Evolutionary conservation across 2,797 vertebrate species (phyloP).

Genomic region (Cirrhinus mrigala): DNA sequence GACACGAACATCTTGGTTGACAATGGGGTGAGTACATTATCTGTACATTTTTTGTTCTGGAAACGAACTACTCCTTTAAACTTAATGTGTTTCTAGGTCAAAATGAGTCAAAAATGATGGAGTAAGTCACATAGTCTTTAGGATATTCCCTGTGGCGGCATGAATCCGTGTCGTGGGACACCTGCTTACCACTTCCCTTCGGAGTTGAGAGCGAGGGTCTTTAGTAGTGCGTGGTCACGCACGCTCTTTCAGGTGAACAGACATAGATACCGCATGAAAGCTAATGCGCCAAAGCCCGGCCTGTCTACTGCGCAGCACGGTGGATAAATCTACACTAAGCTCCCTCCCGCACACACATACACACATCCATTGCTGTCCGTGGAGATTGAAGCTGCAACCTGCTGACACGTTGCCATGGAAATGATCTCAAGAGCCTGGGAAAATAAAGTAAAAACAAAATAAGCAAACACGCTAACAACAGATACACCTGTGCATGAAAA

Average conservation of each 20-base stretch:
- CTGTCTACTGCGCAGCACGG: conserved; percentile 31
- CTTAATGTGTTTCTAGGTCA: background rate
- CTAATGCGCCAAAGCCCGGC: conserved; percentile 36
- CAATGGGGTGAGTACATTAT: no score
- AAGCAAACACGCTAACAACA: conserved; percentile 6
- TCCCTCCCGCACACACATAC: conserved; percentile 24
- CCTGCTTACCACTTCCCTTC: background rate
- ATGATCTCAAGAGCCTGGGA: conserved; percentile 17
- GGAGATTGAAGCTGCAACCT: conserved; percentile 39
- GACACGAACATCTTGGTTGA: no score
- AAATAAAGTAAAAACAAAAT: conserved; percentile 28
- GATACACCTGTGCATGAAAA: background rate
- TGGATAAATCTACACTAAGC: conserved; percentile 38
- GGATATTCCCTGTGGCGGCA: background rate
- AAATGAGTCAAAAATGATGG: background rate
- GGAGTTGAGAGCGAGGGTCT: background rate
- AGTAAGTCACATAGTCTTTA: background rate
- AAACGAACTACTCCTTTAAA: no score
- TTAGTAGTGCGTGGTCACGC: conserved; percentile 22
- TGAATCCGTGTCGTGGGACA: background rate
- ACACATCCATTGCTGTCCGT: conserved; percentile 8
- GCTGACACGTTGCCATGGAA: conserved; percentile 51
- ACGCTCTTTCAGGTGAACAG: conserved; percentile 34
- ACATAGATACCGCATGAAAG: conserved; percentile 51
- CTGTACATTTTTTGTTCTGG: no score